These are phyloP conservation scores for Caenorhabditis remanei DNA, from an alignment of 1,140 invertebrate species.

Conservation along the genomic window DNA sequence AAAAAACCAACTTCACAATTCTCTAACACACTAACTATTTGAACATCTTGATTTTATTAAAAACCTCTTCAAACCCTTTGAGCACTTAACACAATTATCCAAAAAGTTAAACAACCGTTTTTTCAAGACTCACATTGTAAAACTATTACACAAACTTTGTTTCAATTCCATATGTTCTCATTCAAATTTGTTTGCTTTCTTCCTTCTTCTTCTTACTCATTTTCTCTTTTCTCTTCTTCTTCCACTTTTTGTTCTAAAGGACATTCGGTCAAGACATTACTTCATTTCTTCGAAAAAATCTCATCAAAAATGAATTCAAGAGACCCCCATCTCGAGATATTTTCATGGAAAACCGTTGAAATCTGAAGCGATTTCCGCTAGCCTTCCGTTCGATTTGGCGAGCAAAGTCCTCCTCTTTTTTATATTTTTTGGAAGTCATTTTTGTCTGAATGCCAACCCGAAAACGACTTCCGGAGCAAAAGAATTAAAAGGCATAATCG, in stretches of 20 bases:
- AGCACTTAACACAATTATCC: not conserved
- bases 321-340: not conserved
- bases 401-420: conserved; percentile 8
- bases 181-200: conserved; percentile 13
- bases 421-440: not conserved
- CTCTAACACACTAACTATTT: too few relatives aligned
- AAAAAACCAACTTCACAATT: too few relatives aligned
- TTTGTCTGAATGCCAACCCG: not conserved
- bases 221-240: not conserved
- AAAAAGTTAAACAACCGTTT: not conserved
- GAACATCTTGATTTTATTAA: too few relatives aligned
- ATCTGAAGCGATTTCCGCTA: conserved; percentile 40
- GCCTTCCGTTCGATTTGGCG: conserved; percentile 35
- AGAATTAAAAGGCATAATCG: conserved; percentile 27
- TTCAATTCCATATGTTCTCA: conserved; percentile 23
- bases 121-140: not conserved
- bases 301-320: conserved; percentile 40
- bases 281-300: not conserved
- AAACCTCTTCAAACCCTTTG: too few relatives aligned
- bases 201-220: not conserved
- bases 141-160: not conserved
- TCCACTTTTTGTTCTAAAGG: not conserved
- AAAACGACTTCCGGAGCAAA: conserved; percentile 12
- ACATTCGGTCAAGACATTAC: not conserved
- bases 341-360: not conserved